Percentiles rank a stretch among this genome's conserved stretches.
Evolutionary conservation across 2,113 vertebrate species (phyloP).

Genomic region (Mesembrinibis cayennensis): DNA sequence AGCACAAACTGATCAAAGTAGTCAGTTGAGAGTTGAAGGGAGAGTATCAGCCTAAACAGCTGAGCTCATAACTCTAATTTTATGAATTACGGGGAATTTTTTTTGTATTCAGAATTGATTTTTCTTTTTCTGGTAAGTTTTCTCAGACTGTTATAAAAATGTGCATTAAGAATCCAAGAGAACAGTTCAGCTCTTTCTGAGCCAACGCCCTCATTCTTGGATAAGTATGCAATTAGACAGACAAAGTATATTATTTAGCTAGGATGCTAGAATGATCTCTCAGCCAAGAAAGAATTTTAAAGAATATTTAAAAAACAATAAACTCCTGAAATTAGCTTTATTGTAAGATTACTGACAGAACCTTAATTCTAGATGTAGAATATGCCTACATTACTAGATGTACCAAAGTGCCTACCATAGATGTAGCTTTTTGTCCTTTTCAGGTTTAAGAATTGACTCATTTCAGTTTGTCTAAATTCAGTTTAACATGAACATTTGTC

Average conservation of each 20-base stretch:
- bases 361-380: conserved; percentile 41
- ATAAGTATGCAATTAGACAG: conserved; percentile 57
- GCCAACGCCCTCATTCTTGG: conserved; percentile 20
- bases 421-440: neutral
- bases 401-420: conserved; percentile 73
- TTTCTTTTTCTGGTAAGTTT: conserved; percentile 13
- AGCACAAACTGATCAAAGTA: neutral
- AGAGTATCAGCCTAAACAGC: neutral
- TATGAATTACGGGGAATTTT: neutral
- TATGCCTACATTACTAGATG: conserved; percentile 42
- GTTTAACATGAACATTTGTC: neutral
- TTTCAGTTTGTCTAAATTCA: conserved; percentile 19
- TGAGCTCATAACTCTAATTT: neutral
- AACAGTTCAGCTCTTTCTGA: neutral
- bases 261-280: conserved; percentile 26
- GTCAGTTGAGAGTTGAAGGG: neutral
- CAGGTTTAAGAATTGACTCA: neutral
- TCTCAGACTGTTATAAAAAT: conserved; percentile 58
- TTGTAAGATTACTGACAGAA: conserved; percentile 36
- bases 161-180: conserved; percentile 49
- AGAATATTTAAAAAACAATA: neutral
- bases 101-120: neutral
- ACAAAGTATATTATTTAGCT: conserved; percentile 15
- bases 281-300: conserved; percentile 34
- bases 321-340: conserved; percentile 61